Conservation (phyloP, 1,140 invertebrate species). For the Grapholita molesta region DNA sequence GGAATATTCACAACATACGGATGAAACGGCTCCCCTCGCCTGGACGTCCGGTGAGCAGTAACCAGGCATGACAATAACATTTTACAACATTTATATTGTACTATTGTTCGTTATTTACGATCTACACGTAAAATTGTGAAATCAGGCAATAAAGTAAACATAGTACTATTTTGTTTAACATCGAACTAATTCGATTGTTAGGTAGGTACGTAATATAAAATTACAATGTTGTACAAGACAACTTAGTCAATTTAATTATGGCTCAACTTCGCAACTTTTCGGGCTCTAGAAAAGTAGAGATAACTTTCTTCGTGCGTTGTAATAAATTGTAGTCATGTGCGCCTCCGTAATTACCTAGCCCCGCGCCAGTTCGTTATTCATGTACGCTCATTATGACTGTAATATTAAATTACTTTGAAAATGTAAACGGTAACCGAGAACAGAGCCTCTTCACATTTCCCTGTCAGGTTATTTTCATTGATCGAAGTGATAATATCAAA, state of each 20-base stretch:
- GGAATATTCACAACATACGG: too few species aligned
- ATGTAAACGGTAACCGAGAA: background rate
- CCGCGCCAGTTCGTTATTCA: background rate
- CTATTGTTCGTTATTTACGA: too few species aligned
- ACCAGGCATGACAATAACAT: too few species aligned
- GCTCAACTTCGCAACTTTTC: slow-evolving; percentile 1
- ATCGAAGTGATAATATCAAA: too few species aligned
- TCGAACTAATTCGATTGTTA: background rate
- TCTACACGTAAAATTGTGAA: too few species aligned
- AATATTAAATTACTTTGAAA: background rate
- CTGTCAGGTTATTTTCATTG: background rate
- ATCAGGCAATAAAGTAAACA: too few species aligned
- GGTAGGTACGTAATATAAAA: background rate
- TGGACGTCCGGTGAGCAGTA: too few species aligned
- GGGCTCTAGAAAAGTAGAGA: background rate
- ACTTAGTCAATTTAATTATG: background rate
- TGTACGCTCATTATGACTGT: background rate
- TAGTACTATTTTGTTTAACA: too few species aligned
- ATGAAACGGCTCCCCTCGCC: too few species aligned
- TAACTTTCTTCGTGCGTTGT: background rate
- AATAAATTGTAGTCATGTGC: background rate
- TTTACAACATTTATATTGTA: too few species aligned
- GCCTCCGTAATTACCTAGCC: background rate
- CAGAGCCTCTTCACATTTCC: background rate
- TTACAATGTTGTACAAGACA: background rate